Evolutionary conservation across 2,113 vertebrate species (phyloP).

Genomic region (Carettochelys insculpta): DNA sequence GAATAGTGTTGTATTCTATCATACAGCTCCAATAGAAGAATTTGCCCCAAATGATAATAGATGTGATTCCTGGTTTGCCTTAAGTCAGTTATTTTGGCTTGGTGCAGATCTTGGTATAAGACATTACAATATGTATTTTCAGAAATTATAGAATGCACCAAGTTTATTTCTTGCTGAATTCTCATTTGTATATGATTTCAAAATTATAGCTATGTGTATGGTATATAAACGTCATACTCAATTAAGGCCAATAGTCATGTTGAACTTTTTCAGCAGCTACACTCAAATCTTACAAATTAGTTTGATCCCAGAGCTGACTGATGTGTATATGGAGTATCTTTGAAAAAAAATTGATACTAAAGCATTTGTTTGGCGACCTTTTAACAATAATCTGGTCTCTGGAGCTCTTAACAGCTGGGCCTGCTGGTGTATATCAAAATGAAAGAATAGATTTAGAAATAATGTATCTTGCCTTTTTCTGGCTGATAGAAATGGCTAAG

Average conservation of each 20-base stretch:
- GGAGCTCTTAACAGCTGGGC: slow-evolving; percentile 31
- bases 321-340: slow-evolving; percentile 63
- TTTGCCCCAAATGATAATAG: background rate
- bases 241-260: slow-evolving; percentile 50
- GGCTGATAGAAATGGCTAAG: slow-evolving; percentile 17
- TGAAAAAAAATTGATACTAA: background rate
- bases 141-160: background rate
- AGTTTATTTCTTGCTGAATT: slow-evolving; percentile 55
- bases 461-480: background rate
- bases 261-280: slow-evolving; percentile 55
- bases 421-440: background rate
- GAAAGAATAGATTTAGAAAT: slow-evolving; percentile 43
- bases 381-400: slow-evolving; percentile 46
- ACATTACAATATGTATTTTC: background rate
- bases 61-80: background rate
- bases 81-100: background rate
- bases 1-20: background rate
- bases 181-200: slow-evolving; percentile 50
- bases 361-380: slow-evolving; percentile 33
- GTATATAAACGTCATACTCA: slow-evolving; percentile 38
- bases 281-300: slow-evolving; percentile 36
- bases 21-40: background rate
- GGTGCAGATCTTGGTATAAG: background rate
- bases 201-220: slow-evolving; percentile 27
- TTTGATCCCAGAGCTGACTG: slow-evolving; percentile 50